Conservation (phyloP, 2,113 vertebrate genomes). For the Anhinga anhinga region DNA sequence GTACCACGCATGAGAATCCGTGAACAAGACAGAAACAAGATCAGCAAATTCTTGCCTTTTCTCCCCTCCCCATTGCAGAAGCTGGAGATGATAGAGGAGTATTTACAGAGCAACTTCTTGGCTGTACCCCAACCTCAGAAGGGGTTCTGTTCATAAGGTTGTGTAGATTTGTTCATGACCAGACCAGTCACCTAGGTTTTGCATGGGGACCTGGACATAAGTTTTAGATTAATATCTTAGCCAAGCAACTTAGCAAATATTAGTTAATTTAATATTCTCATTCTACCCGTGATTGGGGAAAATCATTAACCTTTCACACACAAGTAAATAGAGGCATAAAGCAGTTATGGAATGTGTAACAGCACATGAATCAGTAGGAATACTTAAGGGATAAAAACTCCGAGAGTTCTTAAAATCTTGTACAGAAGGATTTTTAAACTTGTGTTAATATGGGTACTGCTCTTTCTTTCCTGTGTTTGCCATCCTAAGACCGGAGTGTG, state of each 20-base stretch:
- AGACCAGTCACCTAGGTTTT: neutral
- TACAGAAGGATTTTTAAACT: neutral
- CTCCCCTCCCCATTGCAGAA: accelerated
- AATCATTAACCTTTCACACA: neutral
- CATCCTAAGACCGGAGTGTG: neutral
- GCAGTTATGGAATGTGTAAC: neutral
- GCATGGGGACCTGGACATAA: neutral
- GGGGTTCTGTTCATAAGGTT: neutral
- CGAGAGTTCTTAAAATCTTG: neutral
- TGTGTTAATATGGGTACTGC: neutral
- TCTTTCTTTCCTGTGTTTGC: neutral
- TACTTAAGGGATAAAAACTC: neutral
- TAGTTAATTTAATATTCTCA: neutral
- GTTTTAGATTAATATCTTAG: neutral
- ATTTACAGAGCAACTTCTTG: neutral
- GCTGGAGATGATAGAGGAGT: neutral
- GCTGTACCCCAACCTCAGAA: neutral
- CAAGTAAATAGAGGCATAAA: neutral
- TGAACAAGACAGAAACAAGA: neutral
- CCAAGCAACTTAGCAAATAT: neutral
- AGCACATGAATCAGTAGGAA: neutral
- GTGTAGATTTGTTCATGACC: neutral
- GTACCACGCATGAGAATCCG: neutral
- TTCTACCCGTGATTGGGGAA: neutral
- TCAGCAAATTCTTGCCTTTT: neutral